A percentile compares a stretch with the other conserved stretches of the same genome.
Conservation (phyloP, 2,113 vertebrate species). For the Phylloscopus trochiloides region DNA sequence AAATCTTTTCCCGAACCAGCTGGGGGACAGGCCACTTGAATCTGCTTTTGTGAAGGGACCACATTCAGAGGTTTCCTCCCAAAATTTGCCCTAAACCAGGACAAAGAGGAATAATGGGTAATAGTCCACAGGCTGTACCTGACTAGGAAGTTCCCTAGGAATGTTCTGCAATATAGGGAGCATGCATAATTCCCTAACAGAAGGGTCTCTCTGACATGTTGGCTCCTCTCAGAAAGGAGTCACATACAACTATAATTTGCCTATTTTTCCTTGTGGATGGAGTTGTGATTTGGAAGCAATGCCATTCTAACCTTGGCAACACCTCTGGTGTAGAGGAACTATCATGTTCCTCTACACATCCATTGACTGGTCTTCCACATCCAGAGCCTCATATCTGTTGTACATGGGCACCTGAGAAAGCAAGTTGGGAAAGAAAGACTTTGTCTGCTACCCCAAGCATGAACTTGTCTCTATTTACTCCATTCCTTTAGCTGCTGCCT, state of each 20-base stretch:
- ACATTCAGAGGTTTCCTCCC: background rate
- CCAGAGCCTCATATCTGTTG: background rate
- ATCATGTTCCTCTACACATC: background rate
- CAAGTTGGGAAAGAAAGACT: background rate
- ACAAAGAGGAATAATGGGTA: background rate
- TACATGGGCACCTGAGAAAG: background rate
- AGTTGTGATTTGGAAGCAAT: background rate
- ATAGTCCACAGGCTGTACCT: too few relatives aligned
- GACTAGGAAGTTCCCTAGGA: background rate
- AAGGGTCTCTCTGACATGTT: background rate
- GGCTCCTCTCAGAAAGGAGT: background rate
- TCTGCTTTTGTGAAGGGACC: background rate
- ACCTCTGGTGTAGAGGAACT: background rate
- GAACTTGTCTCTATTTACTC: background rate
- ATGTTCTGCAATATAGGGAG: background rate
- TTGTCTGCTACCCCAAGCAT: background rate
- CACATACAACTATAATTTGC: background rate
- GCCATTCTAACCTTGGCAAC: background rate
- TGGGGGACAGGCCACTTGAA: background rate
- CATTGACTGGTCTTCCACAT: background rate
- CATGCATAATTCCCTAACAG: background rate
- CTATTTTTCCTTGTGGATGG: accelerated
- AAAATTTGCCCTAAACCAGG: background rate
- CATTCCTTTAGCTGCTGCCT: background rate
- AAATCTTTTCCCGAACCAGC: background rate